Evolutionary conservation across 2,888 invertebrate species (phyloP).

Genomic region (Bedellia somnulentella): DNA sequence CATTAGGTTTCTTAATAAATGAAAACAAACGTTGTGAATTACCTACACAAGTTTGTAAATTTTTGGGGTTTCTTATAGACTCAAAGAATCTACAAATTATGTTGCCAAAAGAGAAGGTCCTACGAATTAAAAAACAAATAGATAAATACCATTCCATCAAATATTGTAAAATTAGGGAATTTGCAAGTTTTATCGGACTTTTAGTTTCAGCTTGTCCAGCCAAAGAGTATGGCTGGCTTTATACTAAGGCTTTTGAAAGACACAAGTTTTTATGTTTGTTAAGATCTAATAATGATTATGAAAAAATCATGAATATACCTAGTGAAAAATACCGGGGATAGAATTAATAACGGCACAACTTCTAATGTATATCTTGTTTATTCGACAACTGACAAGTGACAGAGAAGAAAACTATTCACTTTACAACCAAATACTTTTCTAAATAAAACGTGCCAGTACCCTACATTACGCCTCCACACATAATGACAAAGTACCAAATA

Average conservation of each 20-base stretch:
- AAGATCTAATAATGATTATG: conserved; percentile 1
- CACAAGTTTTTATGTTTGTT: conserved; percentile 1
- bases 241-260: conserved; percentile 4
- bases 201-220: too few species aligned
- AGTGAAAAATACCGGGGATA: too few species aligned
- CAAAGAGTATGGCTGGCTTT: conserved; percentile 2
- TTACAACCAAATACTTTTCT: too few species aligned
- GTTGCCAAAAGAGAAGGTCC: conserved; percentile 4
- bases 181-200: conserved; percentile 2
- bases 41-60: conserved; percentile 1
- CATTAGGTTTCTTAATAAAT: not conserved
- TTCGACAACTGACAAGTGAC: too few species aligned
- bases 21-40: conserved; percentile 2
- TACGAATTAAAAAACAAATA: conserved; percentile 1
- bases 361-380: too few species aligned
- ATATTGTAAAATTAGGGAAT: conserved; percentile 1
- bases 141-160: not conserved
- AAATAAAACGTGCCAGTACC: too few species aligned
- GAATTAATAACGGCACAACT: too few species aligned
- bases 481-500: too few species aligned
- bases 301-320: conserved; percentile 1
- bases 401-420: too few species aligned
- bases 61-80: conserved; percentile 4
- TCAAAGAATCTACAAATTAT: conserved; percentile 1
- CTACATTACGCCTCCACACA: too few species aligned